Percentiles rank a stretch among this genome's conserved stretches.
phyloP scores from a whole-genome alignment of 2,113 vertebrate genomes.

The Fulmarus glacialis region DNA sequence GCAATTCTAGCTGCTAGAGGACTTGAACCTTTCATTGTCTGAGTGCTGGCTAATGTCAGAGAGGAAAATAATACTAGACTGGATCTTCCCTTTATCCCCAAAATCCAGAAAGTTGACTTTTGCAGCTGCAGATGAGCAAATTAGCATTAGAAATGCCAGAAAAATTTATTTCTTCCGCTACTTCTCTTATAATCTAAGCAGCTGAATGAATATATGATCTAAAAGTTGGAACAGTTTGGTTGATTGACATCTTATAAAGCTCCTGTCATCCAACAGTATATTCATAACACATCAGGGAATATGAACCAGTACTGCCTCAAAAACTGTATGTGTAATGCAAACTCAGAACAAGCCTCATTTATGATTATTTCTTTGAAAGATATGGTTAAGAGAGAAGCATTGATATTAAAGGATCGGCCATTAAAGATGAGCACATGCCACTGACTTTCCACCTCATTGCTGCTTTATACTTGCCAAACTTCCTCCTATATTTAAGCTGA shows the following conservation, averaged over 20 bases:
- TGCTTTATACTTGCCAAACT: neutral
- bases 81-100: neutral
- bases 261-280: neutral
- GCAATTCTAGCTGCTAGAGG: neutral
- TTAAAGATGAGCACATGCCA: neutral
- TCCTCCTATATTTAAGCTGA: neutral
- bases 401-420: neutral
- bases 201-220: neutral
- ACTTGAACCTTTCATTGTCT: neutral
- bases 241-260: neutral
- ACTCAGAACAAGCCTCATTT: neutral
- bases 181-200: neutral
- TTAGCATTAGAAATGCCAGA: neutral
- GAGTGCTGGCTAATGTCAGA: neutral
- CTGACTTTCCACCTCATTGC: neutral
- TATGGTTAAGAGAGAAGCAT: neutral
- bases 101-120: neutral
- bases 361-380: neutral
- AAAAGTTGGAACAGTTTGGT: neutral
- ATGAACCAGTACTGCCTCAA: neutral
- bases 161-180: neutral
- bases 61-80: neutral
- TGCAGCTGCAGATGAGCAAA: neutral
- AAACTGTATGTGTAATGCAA: neutral
- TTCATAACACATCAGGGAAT: neutral